Evolutionary conservation across 2,888 invertebrate species (phyloP), one percentile per base, ranked within the genome.

Genomic region (Halocaridina rubra): DNA sequence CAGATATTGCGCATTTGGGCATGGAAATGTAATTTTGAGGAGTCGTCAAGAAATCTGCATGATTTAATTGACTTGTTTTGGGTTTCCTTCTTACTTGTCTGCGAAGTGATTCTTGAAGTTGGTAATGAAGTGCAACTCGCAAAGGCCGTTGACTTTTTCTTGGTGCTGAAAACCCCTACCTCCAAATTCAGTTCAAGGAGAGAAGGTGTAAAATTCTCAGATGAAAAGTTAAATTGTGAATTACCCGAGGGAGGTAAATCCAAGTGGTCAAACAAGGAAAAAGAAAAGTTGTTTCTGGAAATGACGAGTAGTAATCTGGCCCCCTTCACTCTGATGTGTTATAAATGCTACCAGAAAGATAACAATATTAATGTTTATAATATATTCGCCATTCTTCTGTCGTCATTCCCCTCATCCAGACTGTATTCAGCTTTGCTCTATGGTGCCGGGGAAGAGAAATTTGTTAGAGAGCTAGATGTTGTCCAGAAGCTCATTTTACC

Each of bases 151-250:
- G 72, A n/a, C n/a, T 80, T 80, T 33, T 80, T 80, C 32, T 19
- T 1, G 16, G 59, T 80, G 4, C 24, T 80, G 59, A 57, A 19
- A 27, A 32, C 69, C 24, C 80, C 80, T 2, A 22, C 24, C 19
- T 80, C 80, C 7, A 80, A 57, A 59, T 53, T 72, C 32, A 80
- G 72, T 13, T 57, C 29, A 1, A 71, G 59, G 16, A 80, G 80
- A 19, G 80, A 80, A 59, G 80, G 80, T n/a, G 29, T 80, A n/a
- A 71, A 59, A 24, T 80, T 80, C 59, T 10, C 27, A 19, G 80
- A 80, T 80, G 79, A 79, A 46, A 19, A 53, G 10, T n/a, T 10
- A 19, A n/a, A 16, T 30, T 19, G 3, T 8, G 16, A 4, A 16
- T 30, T 30, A 32, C 19, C 71, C 13, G 8, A 10, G n/a, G 61